These are phyloP conservation scores for Synanthedon formicaeformis DNA, from an alignment of 2,888 invertebrate genomes.

Conservation along the genomic window DNA sequence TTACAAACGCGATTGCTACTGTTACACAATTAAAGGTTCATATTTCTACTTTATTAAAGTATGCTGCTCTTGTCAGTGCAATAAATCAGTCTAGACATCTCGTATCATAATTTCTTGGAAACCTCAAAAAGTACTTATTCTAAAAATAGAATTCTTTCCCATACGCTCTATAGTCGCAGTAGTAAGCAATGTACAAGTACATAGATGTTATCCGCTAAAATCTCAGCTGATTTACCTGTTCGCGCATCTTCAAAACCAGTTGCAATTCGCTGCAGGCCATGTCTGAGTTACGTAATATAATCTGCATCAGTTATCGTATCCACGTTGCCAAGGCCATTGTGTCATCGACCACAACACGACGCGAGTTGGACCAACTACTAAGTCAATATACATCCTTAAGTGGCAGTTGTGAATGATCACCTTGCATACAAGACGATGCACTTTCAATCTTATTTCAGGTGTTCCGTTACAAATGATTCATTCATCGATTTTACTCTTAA, in stretches of 20 bases:
- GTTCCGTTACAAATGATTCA: slow-evolving; percentile 34
- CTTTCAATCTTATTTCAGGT: slow-evolving; percentile 51
- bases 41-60: slow-evolving; percentile 7
- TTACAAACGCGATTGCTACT: neutral
- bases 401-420: slow-evolving; percentile 52
- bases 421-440: slow-evolving; percentile 44
- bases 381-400: slow-evolving; percentile 51
- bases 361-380: slow-evolving; percentile 35
- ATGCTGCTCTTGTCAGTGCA: neutral
- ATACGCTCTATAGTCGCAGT: slow-evolving; percentile 15
- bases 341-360: slow-evolving; percentile 35
- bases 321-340: slow-evolving; percentile 32
- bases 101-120: slow-evolving; percentile 8
- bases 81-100: slow-evolving; percentile 4
- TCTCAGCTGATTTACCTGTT: slow-evolving; percentile 37
- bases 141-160: slow-evolving; percentile 15
- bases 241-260: slow-evolving; percentile 40
- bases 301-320: slow-evolving; percentile 42
- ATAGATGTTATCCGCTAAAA: slow-evolving; percentile 20
- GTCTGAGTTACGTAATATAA: slow-evolving; percentile 39
- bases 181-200: neutral
- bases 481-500: slow-evolving; percentile 16
- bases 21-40: slow-evolving; percentile 4
- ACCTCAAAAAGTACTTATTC: slow-evolving; percentile 6
- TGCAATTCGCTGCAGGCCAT: slow-evolving; percentile 48